Base-by-base conservation (phyloP, 2,113 vertebrate species). In the Chaetorhynchus papuensis region DNA sequence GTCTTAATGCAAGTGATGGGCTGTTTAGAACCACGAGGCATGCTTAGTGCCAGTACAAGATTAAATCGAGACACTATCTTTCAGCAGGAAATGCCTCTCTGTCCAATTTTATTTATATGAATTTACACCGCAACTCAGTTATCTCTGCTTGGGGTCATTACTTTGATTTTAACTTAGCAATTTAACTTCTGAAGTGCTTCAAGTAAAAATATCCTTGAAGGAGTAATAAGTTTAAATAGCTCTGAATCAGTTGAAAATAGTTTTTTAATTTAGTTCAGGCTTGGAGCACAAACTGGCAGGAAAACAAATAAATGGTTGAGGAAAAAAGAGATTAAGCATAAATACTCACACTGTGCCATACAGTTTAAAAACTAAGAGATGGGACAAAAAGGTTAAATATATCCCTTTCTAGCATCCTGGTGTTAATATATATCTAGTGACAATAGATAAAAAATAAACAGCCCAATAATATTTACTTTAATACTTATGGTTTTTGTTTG, bases 131-230 rank as follows among this genome's bases (percentile, higher is more conserved):
- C 91, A 96, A 97, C 91, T 96, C 88, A 71, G 94, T 96, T 98
- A 97, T 98, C 97, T 97, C 97, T 96, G 97, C 97, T 97, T 97
- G 97, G 93, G 96, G 97, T 97, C 96, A 97, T 98, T 98, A 98
- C 96, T 98, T 98, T 98, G 97, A 97, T 98, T 98, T 98, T 97
- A 97, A 98, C 88, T 94, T 96, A 95, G 96, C 95, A 95, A 54
- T 97, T 97, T 97, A 97, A 98, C 93, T 97, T 97, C 96, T 87
- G 91, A 98, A 97, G 96, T 97, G 86, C 93, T 97, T 97, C 90
- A 96, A 97, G 96, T 98, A 97, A 97, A 98, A 98, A 84, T 96
- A 90, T 96, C 90, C 95, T 98, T 98, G 95, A 96, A 97, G 94
- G 88, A 98, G 69, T 87, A 94, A 83, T 96, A 96, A 94, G 90